Percentiles rank a stretch among this genome's conserved stretches.
Conservation (phyloP, 2,888 invertebrate species). For the Leptopilina myrica region DNA sequence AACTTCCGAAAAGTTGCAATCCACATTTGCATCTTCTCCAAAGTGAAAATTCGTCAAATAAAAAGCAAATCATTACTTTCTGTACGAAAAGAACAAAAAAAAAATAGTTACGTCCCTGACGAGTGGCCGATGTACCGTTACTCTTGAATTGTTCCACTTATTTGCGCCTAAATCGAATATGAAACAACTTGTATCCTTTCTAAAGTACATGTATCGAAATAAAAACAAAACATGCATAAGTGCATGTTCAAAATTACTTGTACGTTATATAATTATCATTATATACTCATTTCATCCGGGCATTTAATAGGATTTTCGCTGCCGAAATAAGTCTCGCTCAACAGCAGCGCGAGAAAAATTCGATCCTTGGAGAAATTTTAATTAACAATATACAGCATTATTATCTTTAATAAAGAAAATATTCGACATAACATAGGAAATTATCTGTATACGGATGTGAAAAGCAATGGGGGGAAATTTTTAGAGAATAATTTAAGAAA, state of each 20-base stretch:
- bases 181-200: constrained; percentile 23
- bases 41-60: no score
- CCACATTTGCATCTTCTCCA: no score
- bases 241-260: neutral
- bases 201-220: constrained; percentile 18
- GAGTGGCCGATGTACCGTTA: constrained; percentile 20
- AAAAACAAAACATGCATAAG: neutral
- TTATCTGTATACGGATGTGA: neutral
- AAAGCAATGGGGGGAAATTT: neutral
- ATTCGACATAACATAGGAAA: no score
- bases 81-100: neutral
- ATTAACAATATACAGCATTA: no score
- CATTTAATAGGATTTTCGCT: no score
- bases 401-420: no score
- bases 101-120: constrained; percentile 1
- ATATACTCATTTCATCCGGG: neutral
- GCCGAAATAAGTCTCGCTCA: no score
- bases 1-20: no score
- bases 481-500: neutral
- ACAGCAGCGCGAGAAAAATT: no score
- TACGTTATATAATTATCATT: neutral
- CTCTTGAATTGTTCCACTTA: constrained; percentile 32
- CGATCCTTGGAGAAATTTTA: no score
- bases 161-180: constrained; percentile 35
- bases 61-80: no score